Conservation (phyloP, 2,797 vertebrate species). For the Coregonus sp. region DNA sequence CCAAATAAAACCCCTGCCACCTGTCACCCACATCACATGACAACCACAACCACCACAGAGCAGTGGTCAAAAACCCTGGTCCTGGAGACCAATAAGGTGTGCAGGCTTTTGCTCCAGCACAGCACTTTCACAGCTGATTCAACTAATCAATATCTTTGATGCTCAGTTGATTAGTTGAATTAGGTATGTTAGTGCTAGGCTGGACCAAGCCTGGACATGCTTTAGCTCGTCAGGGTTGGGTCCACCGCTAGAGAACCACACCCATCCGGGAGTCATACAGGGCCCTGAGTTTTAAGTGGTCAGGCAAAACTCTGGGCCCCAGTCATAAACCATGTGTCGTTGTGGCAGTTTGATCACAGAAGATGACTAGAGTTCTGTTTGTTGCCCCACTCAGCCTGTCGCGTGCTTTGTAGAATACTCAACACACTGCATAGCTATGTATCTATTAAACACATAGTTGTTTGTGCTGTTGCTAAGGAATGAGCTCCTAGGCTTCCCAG, state of each 20-base stretch:
- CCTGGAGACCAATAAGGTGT: slow-evolving; percentile 22
- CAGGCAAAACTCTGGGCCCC: too few species aligned
- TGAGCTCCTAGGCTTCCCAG: slow-evolving; percentile 27
- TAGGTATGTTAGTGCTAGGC: neutral
- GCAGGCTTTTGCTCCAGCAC: neutral
- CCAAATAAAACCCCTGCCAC: slow-evolving; percentile 77
- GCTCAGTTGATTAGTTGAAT: neutral
- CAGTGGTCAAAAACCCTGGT: slow-evolving; percentile 39
- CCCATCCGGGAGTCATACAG: neutral
- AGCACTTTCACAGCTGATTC: neutral
- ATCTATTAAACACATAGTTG: neutral
- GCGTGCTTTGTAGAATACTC: slow-evolving; percentile 13
- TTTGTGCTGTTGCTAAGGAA: slow-evolving; percentile 40
- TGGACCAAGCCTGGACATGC: neutral
- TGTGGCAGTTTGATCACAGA: slow-evolving; percentile 13
- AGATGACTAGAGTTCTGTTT: neutral
- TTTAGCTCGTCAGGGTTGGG: slow-evolving; percentile 18
- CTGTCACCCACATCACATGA: slow-evolving; percentile 26
- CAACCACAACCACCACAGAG: slow-evolving; percentile 36
- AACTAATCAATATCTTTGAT: neutral
- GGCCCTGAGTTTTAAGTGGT: neutral
- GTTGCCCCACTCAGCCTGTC: neutral
- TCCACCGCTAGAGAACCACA: slow-evolving; percentile 7
- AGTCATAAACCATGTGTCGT: neutral
- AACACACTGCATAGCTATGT: slow-evolving; percentile 6